Conservation (phyloP, 53 echinoderm and acorn worm genomes). For the Patiria pectinifera region DNA sequence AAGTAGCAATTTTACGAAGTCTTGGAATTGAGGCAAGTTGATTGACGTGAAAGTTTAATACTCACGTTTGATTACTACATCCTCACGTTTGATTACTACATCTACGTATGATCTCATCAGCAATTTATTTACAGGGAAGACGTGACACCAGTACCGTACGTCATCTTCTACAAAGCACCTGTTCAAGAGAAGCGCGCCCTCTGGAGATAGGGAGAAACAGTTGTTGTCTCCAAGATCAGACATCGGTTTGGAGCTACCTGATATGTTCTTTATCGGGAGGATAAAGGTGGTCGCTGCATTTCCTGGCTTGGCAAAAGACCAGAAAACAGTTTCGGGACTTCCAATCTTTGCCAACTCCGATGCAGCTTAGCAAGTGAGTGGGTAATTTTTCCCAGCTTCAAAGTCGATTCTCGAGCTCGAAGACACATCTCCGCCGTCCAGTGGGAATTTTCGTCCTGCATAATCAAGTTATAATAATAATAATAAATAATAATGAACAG, state of each 20-base stretch:
- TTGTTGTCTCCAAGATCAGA: too few species aligned
- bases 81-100: too few species aligned
- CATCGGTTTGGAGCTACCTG: background rate
- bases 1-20: too few species aligned
- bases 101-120: background rate
- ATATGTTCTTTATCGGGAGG: background rate
- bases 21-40: too few species aligned
- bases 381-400: background rate
- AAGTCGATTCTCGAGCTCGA: background rate
- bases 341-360: background rate
- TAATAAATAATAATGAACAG: too few species aligned
- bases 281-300: background rate
- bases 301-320: too few species aligned
- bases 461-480: too few species aligned
- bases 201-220: background rate
- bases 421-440: background rate
- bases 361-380: background rate
- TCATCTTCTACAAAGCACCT: background rate
- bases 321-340: background rate
- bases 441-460: constrained; percentile 19
- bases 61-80: too few species aligned
- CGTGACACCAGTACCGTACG: background rate
- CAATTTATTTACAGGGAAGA: background rate
- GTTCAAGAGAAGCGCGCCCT: background rate
- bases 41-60: too few species aligned